Evolutionary conservation across 2,888 invertebrate genomes (phyloP), one percentile per base, ranked within the genome.

Genomic region (Drosophila setosimentum): DNA sequence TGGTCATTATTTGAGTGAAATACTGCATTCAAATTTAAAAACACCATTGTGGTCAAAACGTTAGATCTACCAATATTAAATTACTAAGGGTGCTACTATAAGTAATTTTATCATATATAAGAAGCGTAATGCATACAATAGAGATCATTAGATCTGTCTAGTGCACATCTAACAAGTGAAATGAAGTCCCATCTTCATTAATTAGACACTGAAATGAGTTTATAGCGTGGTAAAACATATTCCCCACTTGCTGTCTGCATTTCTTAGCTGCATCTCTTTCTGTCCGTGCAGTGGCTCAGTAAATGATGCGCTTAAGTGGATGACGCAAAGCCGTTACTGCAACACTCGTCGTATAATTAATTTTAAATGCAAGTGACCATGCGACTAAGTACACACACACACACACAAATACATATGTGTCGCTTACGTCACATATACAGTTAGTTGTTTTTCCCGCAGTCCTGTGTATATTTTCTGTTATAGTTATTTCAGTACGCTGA

Each of bases 341-440:
- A 68, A 75, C 86, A 86, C 81, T 86, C 60, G 78, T 73, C 81
- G 84, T 85, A 86, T 85, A 85, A 85, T 88, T 88, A 88, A 85
- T 88, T 85, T 86, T 76, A 86, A 86, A 88, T 86, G 76, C 66
- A 71, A 66, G 62, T 73, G 75, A 42, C 33, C 53, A 68, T 50
- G 60, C 40, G 42, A 65, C 45, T 45, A 27, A 27, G 13, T n/a
- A 33, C 45, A 16, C 35, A 40, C 42, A 37, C 24, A 58, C 49
- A 59, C 7, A 6, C 60, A 51, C 48, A 69, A 66, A 65, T 40
- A 37, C 33, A 37, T 37, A 10, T 30, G 24, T 37, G n/a, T 13
- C 42, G 35, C 50, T 60, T 42, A 55, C 76, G 57, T 59, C 64
- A 66, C 75, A 59, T 66, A 74, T 65, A 55, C 73, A 51, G 54